Conservation (phyloP, 1,140 invertebrate species). For the Ylistrum balloti region DNA sequence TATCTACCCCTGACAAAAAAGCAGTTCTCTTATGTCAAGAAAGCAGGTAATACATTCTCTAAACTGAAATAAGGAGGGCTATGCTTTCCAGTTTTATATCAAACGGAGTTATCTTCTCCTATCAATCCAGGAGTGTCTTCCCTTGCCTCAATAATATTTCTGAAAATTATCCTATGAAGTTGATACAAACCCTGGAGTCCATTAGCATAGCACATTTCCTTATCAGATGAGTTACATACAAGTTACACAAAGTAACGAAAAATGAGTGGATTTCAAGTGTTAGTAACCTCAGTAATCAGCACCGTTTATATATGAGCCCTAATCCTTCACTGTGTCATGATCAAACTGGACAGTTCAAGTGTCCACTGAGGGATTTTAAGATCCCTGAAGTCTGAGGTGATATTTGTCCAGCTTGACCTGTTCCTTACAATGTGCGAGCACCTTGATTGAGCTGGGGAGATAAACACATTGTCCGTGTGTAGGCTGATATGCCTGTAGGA, state of each 20-base stretch:
- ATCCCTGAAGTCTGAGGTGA: background rate
- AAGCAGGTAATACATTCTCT: background rate
- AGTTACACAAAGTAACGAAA: background rate
- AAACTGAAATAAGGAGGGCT: background rate
- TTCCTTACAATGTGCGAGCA: background rate
- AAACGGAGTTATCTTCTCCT: background rate
- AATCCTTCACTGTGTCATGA: background rate
- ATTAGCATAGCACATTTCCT: background rate
- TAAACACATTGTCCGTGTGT: background rate
- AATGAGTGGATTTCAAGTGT: background rate
- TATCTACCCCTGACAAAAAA: background rate
- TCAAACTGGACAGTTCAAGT: background rate
- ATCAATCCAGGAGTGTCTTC: background rate
- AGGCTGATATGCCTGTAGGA: background rate
- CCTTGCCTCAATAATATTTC: too few species aligned
- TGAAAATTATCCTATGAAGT: too few species aligned
- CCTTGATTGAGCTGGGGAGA: background rate
- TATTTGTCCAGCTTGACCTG: background rate
- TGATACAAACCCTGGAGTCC: background rate
- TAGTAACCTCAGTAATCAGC: background rate
- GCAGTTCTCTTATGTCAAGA: background rate
- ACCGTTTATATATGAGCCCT: conserved; percentile 4
- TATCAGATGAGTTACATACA: background rate
- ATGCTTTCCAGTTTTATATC: background rate
- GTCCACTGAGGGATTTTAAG: background rate